A percentile compares a stretch with the other conserved stretches of the same genome.
phyloP scores from a whole-genome alignment of 2,113 vertebrate species.

The Callocephalon fimbriatum region DNA sequence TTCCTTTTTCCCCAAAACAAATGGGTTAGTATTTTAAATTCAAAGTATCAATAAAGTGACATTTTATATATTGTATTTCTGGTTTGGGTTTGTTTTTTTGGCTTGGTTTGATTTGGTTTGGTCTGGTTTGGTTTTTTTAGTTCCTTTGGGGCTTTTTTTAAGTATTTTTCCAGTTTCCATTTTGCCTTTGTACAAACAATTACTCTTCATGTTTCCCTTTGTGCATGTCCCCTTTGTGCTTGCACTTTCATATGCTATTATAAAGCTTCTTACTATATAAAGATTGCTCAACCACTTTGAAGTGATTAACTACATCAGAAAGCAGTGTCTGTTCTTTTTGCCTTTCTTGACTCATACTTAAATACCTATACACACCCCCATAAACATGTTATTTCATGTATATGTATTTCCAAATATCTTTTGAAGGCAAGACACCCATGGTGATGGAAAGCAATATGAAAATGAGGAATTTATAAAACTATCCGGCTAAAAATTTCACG shows the following conservation, averaged over 20 bases:
- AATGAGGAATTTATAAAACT: neutral
- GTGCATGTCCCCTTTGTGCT: neutral
- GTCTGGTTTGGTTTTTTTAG: neutral
- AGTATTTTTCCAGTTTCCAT: neutral
- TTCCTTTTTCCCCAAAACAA: neutral
- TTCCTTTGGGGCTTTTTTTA: neutral
- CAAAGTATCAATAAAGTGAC: neutral
- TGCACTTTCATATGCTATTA: neutral
- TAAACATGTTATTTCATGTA: neutral
- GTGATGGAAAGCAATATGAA: neutral
- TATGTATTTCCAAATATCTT: neutral
- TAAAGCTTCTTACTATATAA: neutral
- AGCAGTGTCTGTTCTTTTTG: neutral
- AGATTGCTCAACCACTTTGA: neutral
- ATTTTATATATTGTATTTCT: neutral
- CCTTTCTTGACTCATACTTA: neutral
- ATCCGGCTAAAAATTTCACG: neutral
- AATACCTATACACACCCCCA: neutral
- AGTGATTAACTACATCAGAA: neutral
- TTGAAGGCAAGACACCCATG: neutral
- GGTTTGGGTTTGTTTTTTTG: neutral
- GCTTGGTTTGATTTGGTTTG: too few relatives aligned
- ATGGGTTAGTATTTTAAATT: neutral
- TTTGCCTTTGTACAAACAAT: neutral
- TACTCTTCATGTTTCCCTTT: neutral